These are phyloP conservation scores for Notechis scutatus DNA, from an alignment of 2,113 vertebrate species.

Conservation along the genomic window DNA sequence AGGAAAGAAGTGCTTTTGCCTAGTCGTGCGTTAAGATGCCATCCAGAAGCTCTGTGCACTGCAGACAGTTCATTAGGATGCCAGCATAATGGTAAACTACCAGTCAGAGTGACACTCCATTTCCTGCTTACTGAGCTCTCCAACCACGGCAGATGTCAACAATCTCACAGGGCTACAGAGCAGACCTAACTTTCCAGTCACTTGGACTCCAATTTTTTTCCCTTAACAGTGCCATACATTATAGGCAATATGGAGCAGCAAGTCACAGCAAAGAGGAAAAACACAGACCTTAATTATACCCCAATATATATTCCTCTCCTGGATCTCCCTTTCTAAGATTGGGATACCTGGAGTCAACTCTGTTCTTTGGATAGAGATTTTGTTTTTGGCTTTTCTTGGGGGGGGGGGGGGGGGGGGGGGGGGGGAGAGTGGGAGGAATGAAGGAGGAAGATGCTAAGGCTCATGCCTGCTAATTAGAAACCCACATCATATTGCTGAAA, in stretches of 20 bases:
- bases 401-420: too few species aligned
- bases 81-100: constrained; percentile 99
- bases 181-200: constrained; percentile 84
- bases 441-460: constrained; percentile 21
- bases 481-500: constrained; percentile 53
- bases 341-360: constrained; percentile 30
- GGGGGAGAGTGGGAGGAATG: too few species aligned
- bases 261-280: constrained; percentile 65
- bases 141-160: constrained; percentile 99
- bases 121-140: constrained; percentile 98
- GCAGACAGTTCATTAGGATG: constrained; percentile 99
- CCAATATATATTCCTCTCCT: constrained; percentile 42
- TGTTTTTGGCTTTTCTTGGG: neutral
- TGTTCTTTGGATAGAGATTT: constrained; percentile 30
- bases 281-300: constrained; percentile 67
- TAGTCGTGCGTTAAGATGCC: constrained; percentile 94
- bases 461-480: constrained; percentile 66
- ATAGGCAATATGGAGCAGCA: constrained; percentile 77
- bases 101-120: constrained; percentile 97
- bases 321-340: constrained; percentile 40
- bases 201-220: constrained; percentile 79
- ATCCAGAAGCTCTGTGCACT: constrained; percentile 93
- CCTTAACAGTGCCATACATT: constrained; percentile 78
- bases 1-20: constrained; percentile 89
- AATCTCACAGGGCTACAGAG: constrained; percentile 84